Base-by-base conservation (phyloP, 2,888 invertebrate genomes). In the Phortica magna region DNA sequence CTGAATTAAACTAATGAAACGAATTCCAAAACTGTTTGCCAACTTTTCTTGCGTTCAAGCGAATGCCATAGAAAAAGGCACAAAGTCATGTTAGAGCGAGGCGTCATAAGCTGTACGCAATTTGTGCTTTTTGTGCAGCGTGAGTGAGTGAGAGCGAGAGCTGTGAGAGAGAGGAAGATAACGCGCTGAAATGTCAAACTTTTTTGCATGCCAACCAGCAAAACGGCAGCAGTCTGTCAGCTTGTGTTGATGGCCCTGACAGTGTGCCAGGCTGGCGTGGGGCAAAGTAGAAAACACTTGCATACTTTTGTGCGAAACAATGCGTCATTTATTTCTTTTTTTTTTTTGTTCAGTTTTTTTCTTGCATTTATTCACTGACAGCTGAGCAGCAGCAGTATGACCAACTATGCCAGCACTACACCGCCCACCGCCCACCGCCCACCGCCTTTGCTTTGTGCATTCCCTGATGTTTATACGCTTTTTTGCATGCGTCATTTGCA, bases 1-100 rank as follows among this genome's bases (percentile, higher is more conserved):
- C 67, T 55, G 67, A 74, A 74, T 74, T 74, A 55, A 74, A 74
- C 55, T 74, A 74, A 74, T 74, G 74, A 74, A 74, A 67, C 55
- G 55, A 67, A 67, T 74, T 67, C 67, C 74, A 68, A 55, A 74
- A 67, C 19, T 65, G 57, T 3, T 57, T 12, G 59, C 67, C 5
- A 39, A 65, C 65, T 65, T 65, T 14, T 41, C 41, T 61, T 22
- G 7, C 19, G 31, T 61, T 17, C n/a, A n/a, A 61, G 17, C 19
- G 41, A 65, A 65, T 65, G 65, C 12, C 39, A 31, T 19, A 65
- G 31, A 10, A 39, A 65, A 22, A 65, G 65, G 9, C 31, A 5
- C 41, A 65, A 1, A 31, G 41, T 41, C 31, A 31, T 39, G 65
- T 39, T 14, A 65, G 14, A 31, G 19, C 6, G 39, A 31, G 3